Evolutionary conservation across 2,113 vertebrate species (phyloP).

Genomic region (Perca schrenkii): DNA sequence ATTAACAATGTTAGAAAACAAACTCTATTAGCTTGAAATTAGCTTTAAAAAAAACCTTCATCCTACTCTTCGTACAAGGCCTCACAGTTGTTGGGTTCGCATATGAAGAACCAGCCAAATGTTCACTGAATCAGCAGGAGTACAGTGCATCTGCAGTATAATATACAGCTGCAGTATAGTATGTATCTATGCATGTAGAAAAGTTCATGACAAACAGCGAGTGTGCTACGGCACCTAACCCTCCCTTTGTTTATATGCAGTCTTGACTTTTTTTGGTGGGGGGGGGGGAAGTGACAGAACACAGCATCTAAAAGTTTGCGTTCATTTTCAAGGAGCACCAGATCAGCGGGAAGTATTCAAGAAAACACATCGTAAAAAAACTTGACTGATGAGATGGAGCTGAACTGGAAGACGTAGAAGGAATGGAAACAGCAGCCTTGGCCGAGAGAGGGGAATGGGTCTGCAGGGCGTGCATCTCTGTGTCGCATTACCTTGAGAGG

Average conservation of each 20-base stretch:
- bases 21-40: neutral
- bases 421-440: neutral
- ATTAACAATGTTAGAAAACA: neutral
- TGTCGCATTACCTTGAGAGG: neutral
- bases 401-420: constrained; percentile 26
- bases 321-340: neutral
- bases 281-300: neutral
- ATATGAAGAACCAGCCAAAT: neutral
- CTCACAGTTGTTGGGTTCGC: neutral
- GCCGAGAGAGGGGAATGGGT: neutral
- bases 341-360: neutral
- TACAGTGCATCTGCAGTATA: neutral
- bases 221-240: neutral
- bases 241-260: neutral
- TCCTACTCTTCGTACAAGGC: neutral
- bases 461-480: neutral
- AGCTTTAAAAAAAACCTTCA: neutral
- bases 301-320: neutral
- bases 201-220: neutral
- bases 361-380: too few relatives aligned
- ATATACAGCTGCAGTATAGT: neutral
- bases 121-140: neutral
- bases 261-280: neutral
- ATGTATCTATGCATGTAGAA: neutral
- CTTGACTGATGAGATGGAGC: neutral